Evolutionary conservation across 2,797 vertebrate species (phyloP).

Genomic region (Meriones psammophilus): DNA sequence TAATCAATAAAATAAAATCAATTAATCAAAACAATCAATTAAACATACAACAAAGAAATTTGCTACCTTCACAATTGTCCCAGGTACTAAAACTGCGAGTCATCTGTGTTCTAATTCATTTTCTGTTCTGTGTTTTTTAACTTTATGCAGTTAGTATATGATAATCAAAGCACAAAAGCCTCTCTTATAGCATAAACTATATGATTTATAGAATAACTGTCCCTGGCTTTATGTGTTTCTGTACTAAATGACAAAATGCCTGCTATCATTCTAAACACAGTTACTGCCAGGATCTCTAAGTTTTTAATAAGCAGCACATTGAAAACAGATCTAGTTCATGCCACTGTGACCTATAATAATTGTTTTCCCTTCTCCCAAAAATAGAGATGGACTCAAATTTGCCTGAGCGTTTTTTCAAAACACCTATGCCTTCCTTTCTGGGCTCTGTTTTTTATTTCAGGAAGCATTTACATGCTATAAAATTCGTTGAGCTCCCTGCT

Average conservation of each 20-base stretch:
- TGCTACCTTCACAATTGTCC: not conserved
- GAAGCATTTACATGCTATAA: not conserved
- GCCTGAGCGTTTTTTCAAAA: not conserved
- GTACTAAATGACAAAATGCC: not conserved
- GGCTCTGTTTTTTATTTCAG: not conserved
- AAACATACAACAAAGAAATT: not conserved
- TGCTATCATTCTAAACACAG: not conserved
- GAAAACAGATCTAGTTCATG: not conserved
- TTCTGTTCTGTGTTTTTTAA: not conserved
- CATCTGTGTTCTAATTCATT: not conserved
- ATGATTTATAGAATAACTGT: too few relatives aligned
- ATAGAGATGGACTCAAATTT: not conserved
- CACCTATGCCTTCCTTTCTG: not conserved
- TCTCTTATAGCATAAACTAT: not conserved
- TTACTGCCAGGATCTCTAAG: not conserved
- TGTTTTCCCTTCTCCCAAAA: not conserved
- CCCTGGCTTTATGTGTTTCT: not conserved
- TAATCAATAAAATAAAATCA: too few relatives aligned
- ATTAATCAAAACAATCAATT: not conserved
- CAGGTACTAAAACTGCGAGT: not conserved
- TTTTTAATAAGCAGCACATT: not conserved
- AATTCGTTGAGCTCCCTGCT: not conserved
- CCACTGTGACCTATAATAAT: not conserved
- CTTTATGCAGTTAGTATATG: not conserved
- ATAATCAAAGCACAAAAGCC: too few relatives aligned